These are phyloP conservation scores for Drosophila carrolli DNA, from an alignment of 1,140 invertebrate species.

Conservation along the genomic window DNA sequence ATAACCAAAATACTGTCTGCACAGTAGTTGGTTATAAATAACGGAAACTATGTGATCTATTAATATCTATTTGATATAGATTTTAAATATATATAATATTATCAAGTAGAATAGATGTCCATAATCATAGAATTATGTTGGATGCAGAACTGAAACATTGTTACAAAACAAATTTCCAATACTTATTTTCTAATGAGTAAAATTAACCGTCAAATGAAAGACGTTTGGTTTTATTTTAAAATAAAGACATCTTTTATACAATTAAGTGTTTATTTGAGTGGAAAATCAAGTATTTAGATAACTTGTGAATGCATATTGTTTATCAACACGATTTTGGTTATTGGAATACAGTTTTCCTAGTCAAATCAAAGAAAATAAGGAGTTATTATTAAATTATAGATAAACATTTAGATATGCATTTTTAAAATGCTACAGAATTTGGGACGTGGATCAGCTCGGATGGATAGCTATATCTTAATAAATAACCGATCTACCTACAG, in stretches of 20 bases:
- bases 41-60: constrained; percentile 1
- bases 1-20: not conserved
- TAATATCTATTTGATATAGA: not conserved
- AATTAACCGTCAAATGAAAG: not conserved
- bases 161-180: not conserved
- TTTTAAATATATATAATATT: not conserved
- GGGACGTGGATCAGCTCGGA: too few relatives aligned
- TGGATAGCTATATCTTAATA: too few relatives aligned
- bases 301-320: constrained; percentile 3
- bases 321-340: not conserved
- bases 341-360: not conserved
- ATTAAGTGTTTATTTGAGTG: constrained; percentile 1
- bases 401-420: not conserved
- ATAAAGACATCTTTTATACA: not conserved
- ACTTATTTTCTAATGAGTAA: too few relatives aligned
- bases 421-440: too few relatives aligned
- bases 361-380: not conserved
- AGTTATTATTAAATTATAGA: not conserved
- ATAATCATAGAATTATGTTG: not conserved
- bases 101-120: not conserved
- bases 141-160: not conserved
- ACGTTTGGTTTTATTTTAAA: not conserved
- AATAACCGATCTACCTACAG: not conserved
- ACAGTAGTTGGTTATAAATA: not conserved
- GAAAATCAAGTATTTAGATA: not conserved